Conservation (phyloP, 2,113 vertebrate species). For the Macaca fascicularis region T2T-MFA8v1.1 NC_088377.1:100831501-100832000, state of each 20-base stretch:
- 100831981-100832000: not conserved
- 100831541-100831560: not conserved
- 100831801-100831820: not conserved
- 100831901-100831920: not conserved
- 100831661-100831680: not conserved
- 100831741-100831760: not conserved
- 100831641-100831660: not conserved
- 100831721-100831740: no score
- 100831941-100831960: not conserved
- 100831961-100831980: not conserved
- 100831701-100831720: not conserved
- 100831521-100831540: not conserved
- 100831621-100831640: not conserved
- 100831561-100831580: not conserved
- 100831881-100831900: not conserved
- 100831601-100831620: not conserved
- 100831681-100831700: not conserved
- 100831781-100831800: not conserved
- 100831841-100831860: not conserved
- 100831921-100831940: not conserved
- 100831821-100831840: not conserved
- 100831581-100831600: not conserved
- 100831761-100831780: not conserved
- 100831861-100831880: not conserved
- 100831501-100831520: conserved; percentile 3